phyloP scores from a whole-genome alignment of 2,888 invertebrate species.

The Cataglyphis rosenhaueri region DNA sequence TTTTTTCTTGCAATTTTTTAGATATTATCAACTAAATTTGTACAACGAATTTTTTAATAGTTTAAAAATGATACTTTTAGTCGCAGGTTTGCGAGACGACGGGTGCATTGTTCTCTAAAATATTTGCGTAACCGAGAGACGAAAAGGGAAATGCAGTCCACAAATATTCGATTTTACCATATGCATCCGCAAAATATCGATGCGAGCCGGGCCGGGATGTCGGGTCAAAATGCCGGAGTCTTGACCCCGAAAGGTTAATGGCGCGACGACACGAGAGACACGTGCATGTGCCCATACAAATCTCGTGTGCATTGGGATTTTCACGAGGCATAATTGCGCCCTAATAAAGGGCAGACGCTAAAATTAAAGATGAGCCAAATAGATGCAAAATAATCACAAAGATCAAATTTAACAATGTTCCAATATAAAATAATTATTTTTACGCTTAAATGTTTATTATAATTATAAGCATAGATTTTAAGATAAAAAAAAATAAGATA shows the following conservation, averaged over 20 bases:
- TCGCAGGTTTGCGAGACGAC: neutral
- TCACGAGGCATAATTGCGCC: constrained; percentile 13
- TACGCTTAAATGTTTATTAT: neutral
- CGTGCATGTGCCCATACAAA: constrained; percentile 44
- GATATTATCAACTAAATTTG: neutral
- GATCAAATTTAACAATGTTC: neutral
- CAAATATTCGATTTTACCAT: constrained; percentile 53
- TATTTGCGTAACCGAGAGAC: constrained; percentile 53
- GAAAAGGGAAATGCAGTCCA: constrained; percentile 59
- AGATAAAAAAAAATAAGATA: neutral
- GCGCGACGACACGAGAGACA: constrained; percentile 54
- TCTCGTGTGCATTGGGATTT: constrained; percentile 38
- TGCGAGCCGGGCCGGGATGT: constrained; percentile 62
- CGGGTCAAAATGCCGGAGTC: constrained; percentile 69
- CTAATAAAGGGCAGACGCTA: neutral
- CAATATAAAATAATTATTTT: neutral
- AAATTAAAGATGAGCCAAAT: constrained; percentile 2
- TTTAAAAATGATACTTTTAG: neutral
- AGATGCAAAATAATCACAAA: constrained; percentile 9
- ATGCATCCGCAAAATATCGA: constrained; percentile 68
- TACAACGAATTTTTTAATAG: neutral
- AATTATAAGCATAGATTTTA: neutral
- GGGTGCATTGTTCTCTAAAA: constrained; percentile 28
- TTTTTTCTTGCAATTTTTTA: neutral
- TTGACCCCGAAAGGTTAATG: constrained; percentile 69